Evolutionary conservation across 2,797 vertebrate genomes (phyloP), one percentile per base, ranked within the genome.

Genomic region (Decapterus maruadsi): DNA sequence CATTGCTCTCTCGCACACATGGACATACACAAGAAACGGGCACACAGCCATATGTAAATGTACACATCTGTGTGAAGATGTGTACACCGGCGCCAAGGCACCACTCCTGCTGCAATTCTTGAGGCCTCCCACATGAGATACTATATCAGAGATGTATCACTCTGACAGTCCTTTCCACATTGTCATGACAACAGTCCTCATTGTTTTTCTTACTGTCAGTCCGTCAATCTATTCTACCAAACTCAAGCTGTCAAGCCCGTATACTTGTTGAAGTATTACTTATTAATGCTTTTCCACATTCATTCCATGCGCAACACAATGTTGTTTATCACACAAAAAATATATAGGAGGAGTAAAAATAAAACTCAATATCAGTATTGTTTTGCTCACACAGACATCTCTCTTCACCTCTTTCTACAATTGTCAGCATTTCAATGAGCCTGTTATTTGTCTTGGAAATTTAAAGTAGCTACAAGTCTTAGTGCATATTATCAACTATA

Each of bases 191-290:
- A 72, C 66, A 71, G 48, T 72, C 75, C 85, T 75, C 71, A 83
- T 78, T 78, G 82, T 86, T 83, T 85, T 68, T 64, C 60, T 77
- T 7, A 68, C 80, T 87, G 72, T 62, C 85, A 80, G 36, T 78
- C 68, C 78, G 64, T 81, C 76, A 55, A 11, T 83, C 83, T 69
- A 29, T 63, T 62, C 56, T 61, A 59, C 84, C 79, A 67, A 78
- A 64, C 76, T 62, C 38, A 38, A 57, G 60, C 77, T 83, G 78
- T 78, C 80, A 83, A 68, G 55, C 45, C 13, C 13, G 38, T 11
- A 42, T 56, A 34, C 61, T 87, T 67, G 76, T 62, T 74, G 3
- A 42, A 42, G 53, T 66, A 54, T 85, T 68, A 75, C 19, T 36
- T 78, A 63, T 62, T 42, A 72, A 48, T 74, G 31, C 75, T 71